Evolutionary conservation across 2,888 invertebrate genomes (phyloP).

Genomic region (Andricus quercusramuli): DNA sequence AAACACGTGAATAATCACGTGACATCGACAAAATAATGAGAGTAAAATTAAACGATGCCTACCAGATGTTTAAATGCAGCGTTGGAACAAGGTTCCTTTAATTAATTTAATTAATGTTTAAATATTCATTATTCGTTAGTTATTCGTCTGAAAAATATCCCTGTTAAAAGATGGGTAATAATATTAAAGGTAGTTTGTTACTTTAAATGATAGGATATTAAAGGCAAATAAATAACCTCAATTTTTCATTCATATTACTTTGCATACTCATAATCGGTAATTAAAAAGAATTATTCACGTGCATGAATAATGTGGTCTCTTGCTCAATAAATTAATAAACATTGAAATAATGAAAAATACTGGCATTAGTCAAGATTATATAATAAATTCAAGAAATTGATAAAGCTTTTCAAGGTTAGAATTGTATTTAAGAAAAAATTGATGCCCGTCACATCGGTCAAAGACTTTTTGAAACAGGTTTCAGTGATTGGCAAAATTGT

Average conservation of each 20-base stretch:
- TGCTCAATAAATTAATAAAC: not conserved
- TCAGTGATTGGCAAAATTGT: slow-evolving; percentile 7
- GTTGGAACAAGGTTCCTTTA: slow-evolving; percentile 25
- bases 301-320: not conserved
- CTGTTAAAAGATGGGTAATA: not conserved
- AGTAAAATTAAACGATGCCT: slow-evolving; percentile 32
- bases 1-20: slow-evolving; percentile 40
- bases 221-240: not conserved
- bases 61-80: slow-evolving; percentile 34
- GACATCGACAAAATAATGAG: slow-evolving; percentile 40
- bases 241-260: not conserved
- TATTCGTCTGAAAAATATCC: slow-evolving; percentile 3
- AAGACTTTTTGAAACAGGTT: slow-evolving; percentile 28
- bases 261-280: not conserved
- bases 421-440: slow-evolving; percentile 4
- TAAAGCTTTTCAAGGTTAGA: not conserved
- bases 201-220: not conserved
- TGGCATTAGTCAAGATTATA: not conserved
- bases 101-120: slow-evolving; percentile 35
- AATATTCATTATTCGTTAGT: slow-evolving; percentile 33
- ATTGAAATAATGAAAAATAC: not conserved
- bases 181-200: slow-evolving; percentile 4
- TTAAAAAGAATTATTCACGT: not conserved
- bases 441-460: not conserved
- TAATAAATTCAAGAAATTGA: not conserved